These are phyloP conservation scores for Mesembrinibis cayennensis DNA, from an alignment of 2,113 vertebrate species.

Conservation along the genomic window DNA sequence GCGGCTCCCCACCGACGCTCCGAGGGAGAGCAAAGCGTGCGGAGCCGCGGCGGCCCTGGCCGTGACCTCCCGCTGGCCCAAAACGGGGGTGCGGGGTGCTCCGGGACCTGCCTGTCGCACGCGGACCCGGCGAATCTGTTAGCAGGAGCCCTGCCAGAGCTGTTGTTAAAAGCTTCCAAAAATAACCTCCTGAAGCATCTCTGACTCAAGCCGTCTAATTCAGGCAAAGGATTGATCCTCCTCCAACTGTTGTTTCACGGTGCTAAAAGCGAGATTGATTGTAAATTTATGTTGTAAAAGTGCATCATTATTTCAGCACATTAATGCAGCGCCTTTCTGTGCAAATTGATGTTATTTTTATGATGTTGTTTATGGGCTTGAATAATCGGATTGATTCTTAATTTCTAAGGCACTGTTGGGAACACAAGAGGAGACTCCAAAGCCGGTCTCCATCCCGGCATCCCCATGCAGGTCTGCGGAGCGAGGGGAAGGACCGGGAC, in stretches of 20 bases:
- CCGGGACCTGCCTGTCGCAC: background rate
- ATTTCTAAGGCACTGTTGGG: conserved; percentile 58
- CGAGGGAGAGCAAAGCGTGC: rapidly evolving
- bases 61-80: background rate
- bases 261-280: conserved; percentile 68
- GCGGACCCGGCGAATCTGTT: background rate
- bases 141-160: background rate
- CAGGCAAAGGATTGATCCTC: conserved; percentile 52
- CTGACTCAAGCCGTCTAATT: conserved; percentile 55
- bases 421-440: background rate
- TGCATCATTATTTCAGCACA: conserved; percentile 71
- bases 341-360: conserved; percentile 78
- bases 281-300: conserved; percentile 64
- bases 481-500: rapidly evolving
- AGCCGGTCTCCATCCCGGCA: background rate
- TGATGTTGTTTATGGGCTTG: conserved; percentile 74
- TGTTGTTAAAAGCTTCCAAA: conserved; percentile 8
- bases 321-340: conserved; percentile 63
- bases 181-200: conserved; percentile 27
- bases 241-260: conserved; percentile 48
- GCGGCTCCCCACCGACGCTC: rapidly evolving
- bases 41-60: background rate
- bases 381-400: conserved; percentile 78
- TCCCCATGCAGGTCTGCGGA: rapidly evolving
- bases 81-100: background rate